Evolutionary conservation across 2,888 invertebrate species (phyloP), one percentile per base, ranked within the genome.

Genomic region (Steinernema hermaphroditum): DNA sequence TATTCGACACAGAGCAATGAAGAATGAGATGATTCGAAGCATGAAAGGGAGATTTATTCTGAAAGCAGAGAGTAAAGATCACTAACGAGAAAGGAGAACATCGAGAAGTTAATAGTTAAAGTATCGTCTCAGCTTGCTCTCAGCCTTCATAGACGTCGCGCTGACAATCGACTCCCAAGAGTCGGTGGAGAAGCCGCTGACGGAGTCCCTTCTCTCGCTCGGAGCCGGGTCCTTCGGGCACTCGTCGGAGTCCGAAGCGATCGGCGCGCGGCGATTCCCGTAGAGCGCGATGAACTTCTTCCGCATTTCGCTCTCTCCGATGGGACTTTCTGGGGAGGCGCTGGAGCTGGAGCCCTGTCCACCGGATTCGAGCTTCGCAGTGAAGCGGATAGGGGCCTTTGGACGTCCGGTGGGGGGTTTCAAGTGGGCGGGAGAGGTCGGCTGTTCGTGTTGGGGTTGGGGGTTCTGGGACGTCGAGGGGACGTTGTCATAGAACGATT

Each of bases 131-230:
- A 82, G 77, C 54, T 76, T 76, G 41, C 73, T 76, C 74, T 84
- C 84, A 32, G 83, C 82, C 72, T 76, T 77, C 71, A 81, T 78
- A 12, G 80, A 79, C 14, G 76, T 71, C 12, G 80, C 83, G 1
- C 79, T 79, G 44, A 84, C 81, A 12, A 84, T 82, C 22, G 77
- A 77, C 71, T 84, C 84, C 16, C 82, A 70, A 12, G 80, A 79
- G 71, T 79, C 82, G 6, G 81, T 79, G 0, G 78, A 79, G 37
- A 79, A 70, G 71, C 77, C 74, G 19, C 75, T 74, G 50, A 81
- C 82, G 49, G 49, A 70, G 12, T 14, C 54, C 16, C 50, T 8
- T 70, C 29, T 19, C 6, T 1, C 50, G 24, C 27, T 24, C 22
- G 70, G 70, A 8, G 34, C 50, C 0, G 70, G 27, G 80, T 81